Evolutionary conservation across 2,113 vertebrate species (phyloP).

Genomic region (Notothenia rossii): DNA sequence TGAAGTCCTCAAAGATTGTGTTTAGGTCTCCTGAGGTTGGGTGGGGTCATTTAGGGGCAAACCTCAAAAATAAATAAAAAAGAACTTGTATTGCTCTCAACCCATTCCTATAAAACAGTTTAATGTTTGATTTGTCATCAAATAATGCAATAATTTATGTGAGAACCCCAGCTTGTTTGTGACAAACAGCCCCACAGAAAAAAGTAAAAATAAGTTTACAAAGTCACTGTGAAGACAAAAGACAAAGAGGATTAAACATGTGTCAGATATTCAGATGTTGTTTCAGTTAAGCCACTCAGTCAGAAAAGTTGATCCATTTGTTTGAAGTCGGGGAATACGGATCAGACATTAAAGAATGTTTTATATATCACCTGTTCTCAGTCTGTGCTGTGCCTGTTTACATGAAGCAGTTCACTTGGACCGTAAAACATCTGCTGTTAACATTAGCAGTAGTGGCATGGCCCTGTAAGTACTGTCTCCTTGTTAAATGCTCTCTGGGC

Average conservation of each 20-base stretch:
- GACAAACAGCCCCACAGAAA: background rate
- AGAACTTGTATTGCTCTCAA: background rate
- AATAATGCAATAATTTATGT: constrained; percentile 1
- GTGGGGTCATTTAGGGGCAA: constrained; percentile 29
- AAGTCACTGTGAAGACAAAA: background rate
- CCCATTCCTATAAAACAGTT: background rate
- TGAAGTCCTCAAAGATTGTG: background rate
- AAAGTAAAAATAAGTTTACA: background rate
- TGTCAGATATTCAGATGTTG: background rate
- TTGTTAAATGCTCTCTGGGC: constrained; percentile 33
- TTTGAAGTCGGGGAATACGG: background rate
- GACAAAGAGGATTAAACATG: background rate
- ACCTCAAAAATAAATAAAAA: constrained; percentile 7
- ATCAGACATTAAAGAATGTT: background rate
- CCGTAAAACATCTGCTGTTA: constrained; percentile 21
- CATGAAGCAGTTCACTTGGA: background rate
- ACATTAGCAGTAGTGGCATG: background rate
- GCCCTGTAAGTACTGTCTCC: constrained; percentile 10
- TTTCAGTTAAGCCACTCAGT: background rate
- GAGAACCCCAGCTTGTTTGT: constrained; percentile 14
- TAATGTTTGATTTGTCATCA: constrained; percentile 2
- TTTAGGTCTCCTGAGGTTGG: background rate
- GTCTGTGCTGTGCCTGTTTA: background rate
- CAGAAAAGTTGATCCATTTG: background rate
- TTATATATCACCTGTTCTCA: background rate